These are phyloP conservation scores for Chionoecetes opilio DNA, from an alignment of 1,140 invertebrate genomes.

Conservation along the genomic window DNA sequence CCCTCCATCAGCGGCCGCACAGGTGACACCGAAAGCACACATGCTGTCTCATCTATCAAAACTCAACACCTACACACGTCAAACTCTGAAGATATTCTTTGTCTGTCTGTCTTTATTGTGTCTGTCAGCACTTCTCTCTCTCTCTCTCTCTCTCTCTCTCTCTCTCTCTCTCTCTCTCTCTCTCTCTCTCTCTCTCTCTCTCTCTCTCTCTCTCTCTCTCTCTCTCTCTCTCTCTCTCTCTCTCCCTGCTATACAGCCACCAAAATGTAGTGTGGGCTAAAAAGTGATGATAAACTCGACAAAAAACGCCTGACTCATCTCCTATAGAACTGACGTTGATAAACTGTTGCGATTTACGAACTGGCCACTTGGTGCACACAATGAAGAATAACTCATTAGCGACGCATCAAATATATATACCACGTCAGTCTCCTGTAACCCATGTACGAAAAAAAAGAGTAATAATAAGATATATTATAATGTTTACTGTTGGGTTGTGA, in stretches of 20 bases:
- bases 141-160: constrained; percentile 14
- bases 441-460: no score
- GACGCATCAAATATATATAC: background rate
- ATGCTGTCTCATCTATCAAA: no score
- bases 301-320: background rate
- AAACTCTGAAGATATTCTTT: background rate
- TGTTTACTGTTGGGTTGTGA: no score
- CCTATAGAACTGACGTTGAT: background rate
- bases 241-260: background rate
- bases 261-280: background rate
- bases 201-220: background rate
- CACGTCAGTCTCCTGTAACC: no score
- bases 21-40: no score
- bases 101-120: background rate
- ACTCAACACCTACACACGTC: no score
- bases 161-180: constrained; percentile 11
- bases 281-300: background rate
- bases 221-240: background rate
- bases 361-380: background rate
- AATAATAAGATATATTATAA: no score
- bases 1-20: background rate
- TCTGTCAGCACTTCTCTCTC: background rate
- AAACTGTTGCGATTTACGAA: background rate
- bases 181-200: background rate
- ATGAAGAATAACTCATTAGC: background rate